Base-by-base conservation (phyloP, 1,140 invertebrate species). In the Drosophila kepulauana region DNA sequence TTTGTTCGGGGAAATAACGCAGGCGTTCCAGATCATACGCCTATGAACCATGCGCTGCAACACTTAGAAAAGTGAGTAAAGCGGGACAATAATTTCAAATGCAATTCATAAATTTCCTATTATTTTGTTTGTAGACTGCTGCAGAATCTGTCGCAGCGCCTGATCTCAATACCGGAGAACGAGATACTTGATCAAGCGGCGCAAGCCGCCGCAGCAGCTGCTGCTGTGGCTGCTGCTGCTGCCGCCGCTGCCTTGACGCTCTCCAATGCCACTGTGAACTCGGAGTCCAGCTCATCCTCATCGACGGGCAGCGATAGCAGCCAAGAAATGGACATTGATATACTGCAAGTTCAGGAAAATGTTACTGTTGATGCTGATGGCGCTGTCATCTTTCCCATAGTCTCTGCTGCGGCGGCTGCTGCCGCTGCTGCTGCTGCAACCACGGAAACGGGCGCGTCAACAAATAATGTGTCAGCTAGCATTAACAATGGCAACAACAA, bases 1-100 rank as follows among this genome's bases (percentile, higher is more conserved):
- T 98, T 98, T 94, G 96, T 98, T 25, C 94, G 94, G 28, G 95
- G 95, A 71, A 95, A 95, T 91, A 95, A 96, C 86, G 95, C 95
- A 56, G 96, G 96, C 30, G 94, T 95, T 11, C 97, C 97, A 3
- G 94, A 95, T 48, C 96, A 97, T 91, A 94, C 93, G 1, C 95
- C 96, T 10, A 95, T 94, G 66, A 94, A 95, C 84, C 94, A 94
- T 76, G 95, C 95, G 5, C 92, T 97, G 45, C 93, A 94, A 59
- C 96, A 98, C 92, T 92, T 97, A 48, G 94, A 95, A 91, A 93
- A 93, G 92, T 94, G 93, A 56, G 90, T 93, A 38, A 3, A 38
- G 11, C 0, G 3, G 1, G 8, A 33, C 30, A 33, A 33, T 10
- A 10, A 11, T 11, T 38, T 57, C 0, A 11, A 48, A 3, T 13